These are phyloP conservation scores for Damaliscus lunatus DNA, from an alignment of 2,113 vertebrate species.

Conservation along the genomic window DNA sequence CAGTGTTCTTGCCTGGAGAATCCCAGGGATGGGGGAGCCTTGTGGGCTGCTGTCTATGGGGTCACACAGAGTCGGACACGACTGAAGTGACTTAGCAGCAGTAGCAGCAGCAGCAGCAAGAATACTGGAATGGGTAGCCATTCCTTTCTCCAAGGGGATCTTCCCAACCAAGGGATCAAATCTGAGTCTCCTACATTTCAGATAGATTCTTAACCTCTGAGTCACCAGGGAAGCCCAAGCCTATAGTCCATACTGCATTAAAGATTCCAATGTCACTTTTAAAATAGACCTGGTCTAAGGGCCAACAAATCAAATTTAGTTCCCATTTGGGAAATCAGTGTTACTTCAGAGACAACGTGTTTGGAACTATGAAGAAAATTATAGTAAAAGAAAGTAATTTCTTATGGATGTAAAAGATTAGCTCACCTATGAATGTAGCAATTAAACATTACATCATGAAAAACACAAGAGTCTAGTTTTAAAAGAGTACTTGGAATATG, in stretches of 20 bases:
- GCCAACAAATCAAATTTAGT: neutral
- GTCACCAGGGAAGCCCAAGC: neutral
- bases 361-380: neutral
- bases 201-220: neutral
- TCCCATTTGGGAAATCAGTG: neutral
- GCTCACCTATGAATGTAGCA: neutral
- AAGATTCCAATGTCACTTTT: neutral
- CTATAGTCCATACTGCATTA: neutral
- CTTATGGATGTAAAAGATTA: neutral
- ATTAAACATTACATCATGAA: neutral
- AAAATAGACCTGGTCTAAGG: neutral
- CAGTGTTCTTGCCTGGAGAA: too few species aligned
- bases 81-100: too few species aligned
- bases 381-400: neutral
- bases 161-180: neutral
- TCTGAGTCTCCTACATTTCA: neutral
- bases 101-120: neutral
- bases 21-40: too few species aligned
- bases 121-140: neutral
- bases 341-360: neutral
- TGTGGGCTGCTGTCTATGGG: too few species aligned
- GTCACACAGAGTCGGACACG: fast-evolving
- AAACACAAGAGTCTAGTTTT: neutral
- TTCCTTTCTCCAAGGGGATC: neutral
- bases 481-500: neutral